Evolutionary conservation across 2,113 vertebrate species (phyloP).

Genomic region (Phrynosoma blainvillii): DNA sequence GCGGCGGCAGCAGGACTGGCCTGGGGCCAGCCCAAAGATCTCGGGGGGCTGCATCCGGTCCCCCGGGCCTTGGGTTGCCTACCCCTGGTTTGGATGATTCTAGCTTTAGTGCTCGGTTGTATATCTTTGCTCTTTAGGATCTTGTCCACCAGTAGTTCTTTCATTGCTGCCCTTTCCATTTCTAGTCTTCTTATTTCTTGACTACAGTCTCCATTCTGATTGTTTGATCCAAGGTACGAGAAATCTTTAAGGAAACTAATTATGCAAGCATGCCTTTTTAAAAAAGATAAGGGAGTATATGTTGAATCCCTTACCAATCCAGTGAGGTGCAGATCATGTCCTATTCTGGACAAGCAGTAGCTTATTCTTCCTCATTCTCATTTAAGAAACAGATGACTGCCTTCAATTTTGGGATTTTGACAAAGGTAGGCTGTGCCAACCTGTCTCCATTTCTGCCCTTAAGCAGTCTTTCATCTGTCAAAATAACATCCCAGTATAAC

Average conservation of each 20-base stretch:
- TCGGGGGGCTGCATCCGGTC: no score
- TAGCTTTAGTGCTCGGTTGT: no score
- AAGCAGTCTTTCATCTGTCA: constrained; percentile 40
- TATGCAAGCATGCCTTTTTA: neutral
- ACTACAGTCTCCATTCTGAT: no score
- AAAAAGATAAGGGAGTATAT: neutral
- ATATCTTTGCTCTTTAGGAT: no score
- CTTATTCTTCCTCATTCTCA: neutral
- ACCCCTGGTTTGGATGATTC: no score
- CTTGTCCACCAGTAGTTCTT: no score
- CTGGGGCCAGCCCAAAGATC: no score
- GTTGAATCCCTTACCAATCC: neutral
- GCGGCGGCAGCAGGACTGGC: no score
- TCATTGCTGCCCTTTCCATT: no score
- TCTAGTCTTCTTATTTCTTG: no score
- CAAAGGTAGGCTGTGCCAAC: constrained; percentile 18
- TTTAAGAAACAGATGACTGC: neutral
- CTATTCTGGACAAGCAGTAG: neutral
- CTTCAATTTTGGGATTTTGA: neutral
- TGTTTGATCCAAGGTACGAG: no score
- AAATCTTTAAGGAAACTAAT: neutral
- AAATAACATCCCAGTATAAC: constrained; percentile 30
- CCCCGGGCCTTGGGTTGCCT: no score
- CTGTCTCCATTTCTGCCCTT: constrained; percentile 45
- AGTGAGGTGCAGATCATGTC: neutral